These are phyloP conservation scores for Apodemia duryi DNA, from an alignment of 2,888 invertebrate species.

Conservation along the genomic window DNA sequence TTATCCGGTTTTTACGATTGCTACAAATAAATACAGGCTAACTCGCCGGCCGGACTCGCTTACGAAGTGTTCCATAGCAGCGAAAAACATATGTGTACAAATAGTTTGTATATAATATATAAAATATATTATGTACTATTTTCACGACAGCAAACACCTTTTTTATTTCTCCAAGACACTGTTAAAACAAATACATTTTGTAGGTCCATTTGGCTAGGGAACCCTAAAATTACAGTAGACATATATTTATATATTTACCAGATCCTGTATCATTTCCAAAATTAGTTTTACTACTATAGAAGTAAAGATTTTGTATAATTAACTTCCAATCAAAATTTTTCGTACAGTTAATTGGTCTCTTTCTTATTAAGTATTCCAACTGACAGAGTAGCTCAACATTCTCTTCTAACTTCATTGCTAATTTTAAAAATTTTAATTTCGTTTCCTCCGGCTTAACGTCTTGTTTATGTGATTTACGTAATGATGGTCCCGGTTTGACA, in stretches of 20 bases:
- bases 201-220: not conserved
- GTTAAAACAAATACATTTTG: too few relatives aligned
- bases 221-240: not conserved
- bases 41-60: too few relatives aligned
- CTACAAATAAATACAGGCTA: too few relatives aligned
- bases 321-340: constrained; percentile 34
- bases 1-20: too few relatives aligned
- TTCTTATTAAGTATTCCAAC: constrained; percentile 35
- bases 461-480: not conserved
- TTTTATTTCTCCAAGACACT: not conserved
- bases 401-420: constrained; percentile 29
- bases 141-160: not conserved
- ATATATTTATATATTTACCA: not conserved
- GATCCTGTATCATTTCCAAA: not conserved
- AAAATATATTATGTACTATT: not conserved
- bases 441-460: not conserved
- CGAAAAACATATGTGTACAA: too few relatives aligned
- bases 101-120: too few relatives aligned
- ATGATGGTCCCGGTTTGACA: not conserved
- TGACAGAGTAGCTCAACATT: constrained; percentile 34
- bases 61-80: too few relatives aligned
- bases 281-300: constrained; percentile 20
- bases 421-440: constrained; percentile 18
- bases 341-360: constrained; percentile 31
- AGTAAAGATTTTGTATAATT: constrained; percentile 31